These are phyloP conservation scores for Ptychoptera albimana DNA, from an alignment of 2,888 invertebrate genomes.

Conservation along the genomic window DNA sequence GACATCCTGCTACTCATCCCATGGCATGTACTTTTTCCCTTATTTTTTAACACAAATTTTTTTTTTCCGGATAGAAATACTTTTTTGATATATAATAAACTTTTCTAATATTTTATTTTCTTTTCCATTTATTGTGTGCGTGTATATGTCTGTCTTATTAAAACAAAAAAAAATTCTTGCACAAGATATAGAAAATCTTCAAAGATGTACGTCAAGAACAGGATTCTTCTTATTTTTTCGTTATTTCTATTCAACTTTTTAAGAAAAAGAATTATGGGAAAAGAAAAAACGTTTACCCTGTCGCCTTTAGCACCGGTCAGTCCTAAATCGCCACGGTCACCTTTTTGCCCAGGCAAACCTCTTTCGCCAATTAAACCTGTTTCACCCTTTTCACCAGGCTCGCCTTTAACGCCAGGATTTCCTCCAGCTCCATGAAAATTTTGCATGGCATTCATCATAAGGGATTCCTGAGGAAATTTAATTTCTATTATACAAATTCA, in stretches of 20 bases:
- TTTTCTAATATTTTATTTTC: too few relatives aligned
- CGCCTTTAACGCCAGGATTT: conserved; percentile 57
- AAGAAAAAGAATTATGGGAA: conserved; percentile 4
- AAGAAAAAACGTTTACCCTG: conserved; percentile 37
- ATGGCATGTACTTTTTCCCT: too few relatives aligned
- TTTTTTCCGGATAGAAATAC: too few relatives aligned
- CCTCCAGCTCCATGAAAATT: too few relatives aligned
- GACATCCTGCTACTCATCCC: too few relatives aligned
- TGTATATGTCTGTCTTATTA: conserved; percentile 11
- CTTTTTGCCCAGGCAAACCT: conserved; percentile 42
- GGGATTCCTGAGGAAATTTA: conserved; percentile 35
- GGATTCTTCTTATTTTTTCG: too few relatives aligned
- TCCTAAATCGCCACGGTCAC: conserved; percentile 40
- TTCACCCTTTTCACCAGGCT: conserved; percentile 48
- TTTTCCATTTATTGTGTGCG: too few relatives aligned
- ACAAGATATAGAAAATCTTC: conserved; percentile 11
- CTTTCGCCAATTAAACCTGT: conserved; percentile 48
- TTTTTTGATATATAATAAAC: too few relatives aligned
- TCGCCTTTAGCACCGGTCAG: conserved; percentile 52
- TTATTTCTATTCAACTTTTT: conserved; percentile 16
- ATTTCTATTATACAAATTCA: not conserved
- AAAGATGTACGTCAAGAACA: too few relatives aligned
- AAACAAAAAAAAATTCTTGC: conserved; percentile 12
- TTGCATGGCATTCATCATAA: conserved; percentile 38
- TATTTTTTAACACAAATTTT: too few relatives aligned